phyloP scores from a whole-genome alignment of 1,140 invertebrate genomes.

The Cyphomyrmex costatus region DNA sequence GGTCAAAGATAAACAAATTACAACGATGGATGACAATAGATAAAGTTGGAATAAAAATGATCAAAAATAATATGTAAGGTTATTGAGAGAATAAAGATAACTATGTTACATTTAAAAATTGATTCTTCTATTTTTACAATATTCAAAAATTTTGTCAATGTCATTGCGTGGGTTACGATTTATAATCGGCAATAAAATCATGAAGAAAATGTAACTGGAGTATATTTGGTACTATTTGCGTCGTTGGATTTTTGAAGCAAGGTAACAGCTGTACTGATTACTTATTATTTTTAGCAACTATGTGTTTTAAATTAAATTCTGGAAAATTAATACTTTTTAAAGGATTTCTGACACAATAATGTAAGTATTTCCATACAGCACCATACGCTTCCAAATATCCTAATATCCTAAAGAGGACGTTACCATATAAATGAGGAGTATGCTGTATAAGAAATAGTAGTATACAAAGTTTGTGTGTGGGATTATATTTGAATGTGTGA shows the following conservation, averaged over 20 bases:
- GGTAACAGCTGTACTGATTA: constrained; percentile 39
- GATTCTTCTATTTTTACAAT: background rate
- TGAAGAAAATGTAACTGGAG: background rate
- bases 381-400: background rate
- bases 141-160: background rate
- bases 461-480: background rate
- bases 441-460: background rate
- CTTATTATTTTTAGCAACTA: constrained; percentile 42
- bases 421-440: too few relatives aligned
- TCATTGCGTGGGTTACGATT: constrained; percentile 16
- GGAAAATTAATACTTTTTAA: background rate
- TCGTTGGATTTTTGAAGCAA: background rate
- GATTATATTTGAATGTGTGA: background rate
- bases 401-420: too few relatives aligned
- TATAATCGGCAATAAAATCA: constrained; percentile 47
- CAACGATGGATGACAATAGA: background rate
- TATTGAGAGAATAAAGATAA: background rate
- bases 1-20: background rate
- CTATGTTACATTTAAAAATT: background rate
- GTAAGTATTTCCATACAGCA: background rate
- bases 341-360: background rate
- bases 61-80: background rate
- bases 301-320: constrained; percentile 10
- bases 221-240: constrained; percentile 24
- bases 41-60: background rate